phyloP scores from a whole-genome alignment of 2,797 vertebrate species.

The Australoheros facetus region DNA sequence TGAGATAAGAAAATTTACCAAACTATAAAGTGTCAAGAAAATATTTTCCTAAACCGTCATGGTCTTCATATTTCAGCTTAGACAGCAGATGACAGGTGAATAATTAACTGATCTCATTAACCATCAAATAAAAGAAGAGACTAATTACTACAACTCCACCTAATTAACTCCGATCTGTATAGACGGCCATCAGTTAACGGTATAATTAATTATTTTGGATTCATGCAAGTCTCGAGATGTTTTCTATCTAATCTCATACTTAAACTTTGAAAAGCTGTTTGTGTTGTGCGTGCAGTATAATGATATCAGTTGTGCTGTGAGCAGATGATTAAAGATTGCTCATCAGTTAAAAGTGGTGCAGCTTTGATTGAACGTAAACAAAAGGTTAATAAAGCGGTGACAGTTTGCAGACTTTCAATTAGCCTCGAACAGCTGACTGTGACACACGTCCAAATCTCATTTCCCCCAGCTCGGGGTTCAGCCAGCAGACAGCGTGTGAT shows the following conservation, averaged over 20 bases:
- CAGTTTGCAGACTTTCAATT: slow-evolving; percentile 55
- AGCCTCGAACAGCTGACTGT: slow-evolving; percentile 20
- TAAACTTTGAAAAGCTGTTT: neutral
- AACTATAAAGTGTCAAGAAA: neutral
- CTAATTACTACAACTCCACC: slow-evolving; percentile 50
- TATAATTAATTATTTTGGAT: slow-evolving; percentile 35
- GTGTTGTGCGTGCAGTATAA: neutral
- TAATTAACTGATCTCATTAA: slow-evolving; percentile 68
- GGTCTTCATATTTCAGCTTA: slow-evolving; percentile 33
- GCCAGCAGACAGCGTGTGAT: neutral
- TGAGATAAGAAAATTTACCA: neutral
- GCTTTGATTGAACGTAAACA: slow-evolving; percentile 28
- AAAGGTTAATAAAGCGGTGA: slow-evolving; percentile 27
- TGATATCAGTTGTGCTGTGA: neutral
- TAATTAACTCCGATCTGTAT: slow-evolving; percentile 57
- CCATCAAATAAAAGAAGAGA: slow-evolving; percentile 27
- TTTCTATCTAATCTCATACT: slow-evolving; percentile 5
- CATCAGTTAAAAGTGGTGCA: neutral
- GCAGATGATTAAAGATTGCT: neutral
- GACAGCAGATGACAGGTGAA: slow-evolving; percentile 57
- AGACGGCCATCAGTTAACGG: slow-evolving; percentile 14
- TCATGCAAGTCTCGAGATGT: neutral
- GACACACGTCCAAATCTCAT: slow-evolving; percentile 53
- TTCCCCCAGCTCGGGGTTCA: slow-evolving; percentile 17
- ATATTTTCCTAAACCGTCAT: neutral